Evolutionary conservation across 2,797 vertebrate species (phyloP).

Genomic region (Melanotaenia boesemani): DNA sequence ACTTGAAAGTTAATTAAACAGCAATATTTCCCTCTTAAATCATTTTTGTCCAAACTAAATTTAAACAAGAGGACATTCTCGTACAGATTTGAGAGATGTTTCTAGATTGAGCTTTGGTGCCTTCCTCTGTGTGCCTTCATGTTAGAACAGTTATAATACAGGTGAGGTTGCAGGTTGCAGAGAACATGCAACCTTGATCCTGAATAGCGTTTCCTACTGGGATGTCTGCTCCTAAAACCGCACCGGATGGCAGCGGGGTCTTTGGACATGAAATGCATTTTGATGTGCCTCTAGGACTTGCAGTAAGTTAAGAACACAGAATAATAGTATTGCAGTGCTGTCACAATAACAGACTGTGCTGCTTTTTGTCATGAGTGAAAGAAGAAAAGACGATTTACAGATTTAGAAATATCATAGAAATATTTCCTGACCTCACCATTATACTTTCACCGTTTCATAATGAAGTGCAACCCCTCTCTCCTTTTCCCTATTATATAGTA

Average conservation of each 20-base stretch:
- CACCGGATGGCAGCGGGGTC: conserved; percentile 55
- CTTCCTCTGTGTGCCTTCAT: conserved; percentile 49
- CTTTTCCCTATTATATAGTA: conserved; percentile 20
- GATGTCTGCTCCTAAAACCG: conserved; percentile 50
- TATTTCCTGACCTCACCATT: conserved; percentile 62
- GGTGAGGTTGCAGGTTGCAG: conserved; percentile 37
- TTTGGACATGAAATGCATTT: conserved; percentile 48
- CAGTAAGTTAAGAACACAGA: conserved; percentile 36
- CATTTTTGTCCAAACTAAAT: conserved; percentile 11
- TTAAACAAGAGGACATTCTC: conserved; percentile 41
- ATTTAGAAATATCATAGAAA: conserved; percentile 41
- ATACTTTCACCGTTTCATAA: conserved; percentile 23
- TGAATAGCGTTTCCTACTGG: conserved; percentile 56
- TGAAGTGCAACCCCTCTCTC: conserved; percentile 25
- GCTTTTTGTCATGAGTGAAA: conserved; percentile 35
- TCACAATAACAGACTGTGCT: conserved; percentile 38
- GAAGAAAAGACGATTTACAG: conserved; percentile 28
- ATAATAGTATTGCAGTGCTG: conserved; percentile 18
- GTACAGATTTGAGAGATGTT: conserved; percentile 17
- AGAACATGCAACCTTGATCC: conserved; percentile 64
- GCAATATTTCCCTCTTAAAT: conserved; percentile 36
- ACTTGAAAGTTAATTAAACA: conserved; percentile 40
- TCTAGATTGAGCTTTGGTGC: conserved; percentile 56
- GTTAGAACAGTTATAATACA: conserved; percentile 65
- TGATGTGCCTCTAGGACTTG: conserved; percentile 48